Evolutionary conservation across 2,113 vertebrate species (phyloP).

Genomic region (Pseudopipra pipra): DNA sequence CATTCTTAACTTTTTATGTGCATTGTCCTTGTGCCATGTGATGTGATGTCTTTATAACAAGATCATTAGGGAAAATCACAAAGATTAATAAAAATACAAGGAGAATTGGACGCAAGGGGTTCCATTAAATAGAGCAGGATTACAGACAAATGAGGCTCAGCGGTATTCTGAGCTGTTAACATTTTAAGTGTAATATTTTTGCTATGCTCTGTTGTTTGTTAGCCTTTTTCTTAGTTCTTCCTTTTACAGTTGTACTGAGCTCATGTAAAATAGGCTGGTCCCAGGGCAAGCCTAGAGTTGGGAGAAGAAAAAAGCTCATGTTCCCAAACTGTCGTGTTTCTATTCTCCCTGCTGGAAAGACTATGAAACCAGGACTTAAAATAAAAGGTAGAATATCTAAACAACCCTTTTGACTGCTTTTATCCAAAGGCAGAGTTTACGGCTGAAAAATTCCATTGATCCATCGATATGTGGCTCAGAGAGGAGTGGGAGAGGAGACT

Average conservation of each 20-base stretch:
- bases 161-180: not conserved
- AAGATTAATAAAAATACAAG: conserved; percentile 30
- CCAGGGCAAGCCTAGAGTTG: not conserved
- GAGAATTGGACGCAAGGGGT: not conserved
- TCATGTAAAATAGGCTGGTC: not conserved
- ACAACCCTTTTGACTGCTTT: not conserved
- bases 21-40: conserved; percentile 7
- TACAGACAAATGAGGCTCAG: not conserved
- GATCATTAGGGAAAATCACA: conserved; percentile 7
- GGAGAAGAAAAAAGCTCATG: not conserved
- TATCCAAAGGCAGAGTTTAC: conserved; percentile 14
- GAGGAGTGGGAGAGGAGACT: not conserved
- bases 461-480: not conserved
- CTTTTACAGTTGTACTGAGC: not conserved
- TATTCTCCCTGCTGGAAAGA: conserved; percentile 16
- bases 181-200: not conserved
- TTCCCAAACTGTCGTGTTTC: not conserved
- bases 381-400: conserved; percentile 28
- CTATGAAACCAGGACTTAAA: conserved; percentile 35
- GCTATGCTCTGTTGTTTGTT: not conserved
- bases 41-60: conserved; percentile 31
- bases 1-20: conserved; percentile 51
- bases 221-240: not conserved
- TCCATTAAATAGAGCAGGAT: not conserved
- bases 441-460: conserved; percentile 20